Conservation (phyloP, 2,888 invertebrate genomes). For the Eupelmus urozonus region DNA sequence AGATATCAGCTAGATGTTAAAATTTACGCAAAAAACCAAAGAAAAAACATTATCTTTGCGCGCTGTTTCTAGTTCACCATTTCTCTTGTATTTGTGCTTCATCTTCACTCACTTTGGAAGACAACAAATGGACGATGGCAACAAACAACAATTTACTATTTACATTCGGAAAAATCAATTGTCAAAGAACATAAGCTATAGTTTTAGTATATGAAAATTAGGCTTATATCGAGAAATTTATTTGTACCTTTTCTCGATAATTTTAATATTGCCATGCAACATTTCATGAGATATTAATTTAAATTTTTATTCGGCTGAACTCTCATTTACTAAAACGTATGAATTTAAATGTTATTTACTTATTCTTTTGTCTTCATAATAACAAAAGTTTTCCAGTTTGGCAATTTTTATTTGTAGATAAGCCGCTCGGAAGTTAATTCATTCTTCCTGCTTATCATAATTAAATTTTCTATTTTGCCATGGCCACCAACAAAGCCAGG, state of each 20-base stretch:
- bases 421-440: slow-evolving; percentile 1
- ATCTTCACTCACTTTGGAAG: slow-evolving; percentile 50
- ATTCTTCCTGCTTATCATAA: slow-evolving; percentile 24
- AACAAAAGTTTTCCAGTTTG: slow-evolving; percentile 31
- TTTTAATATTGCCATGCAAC: slow-evolving; percentile 25
- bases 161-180: slow-evolving; percentile 42
- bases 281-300: slow-evolving; percentile 11
- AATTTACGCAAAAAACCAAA: not conserved
- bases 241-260: slow-evolving; percentile 26
- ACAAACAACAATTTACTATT: slow-evolving; percentile 48
- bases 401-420: slow-evolving; percentile 27
- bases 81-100: slow-evolving; percentile 43
- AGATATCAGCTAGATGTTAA: not conserved
- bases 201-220: slow-evolving; percentile 37
- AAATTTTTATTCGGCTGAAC: slow-evolving; percentile 8
- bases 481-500: slow-evolving; percentile 69
- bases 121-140: slow-evolving; percentile 42
- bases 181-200: slow-evolving; percentile 16
- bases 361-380: slow-evolving; percentile 3
- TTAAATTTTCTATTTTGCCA: slow-evolving; percentile 66
- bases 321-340: not conserved
- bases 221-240: slow-evolving; percentile 35
- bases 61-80: slow-evolving; percentile 22
- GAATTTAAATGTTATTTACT: not conserved
- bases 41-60: slow-evolving; percentile 1